Evolutionary conservation across 2,888 invertebrate species (phyloP), one percentile per base, ranked within the genome.

Genomic region (Creontiades dilutus): DNA sequence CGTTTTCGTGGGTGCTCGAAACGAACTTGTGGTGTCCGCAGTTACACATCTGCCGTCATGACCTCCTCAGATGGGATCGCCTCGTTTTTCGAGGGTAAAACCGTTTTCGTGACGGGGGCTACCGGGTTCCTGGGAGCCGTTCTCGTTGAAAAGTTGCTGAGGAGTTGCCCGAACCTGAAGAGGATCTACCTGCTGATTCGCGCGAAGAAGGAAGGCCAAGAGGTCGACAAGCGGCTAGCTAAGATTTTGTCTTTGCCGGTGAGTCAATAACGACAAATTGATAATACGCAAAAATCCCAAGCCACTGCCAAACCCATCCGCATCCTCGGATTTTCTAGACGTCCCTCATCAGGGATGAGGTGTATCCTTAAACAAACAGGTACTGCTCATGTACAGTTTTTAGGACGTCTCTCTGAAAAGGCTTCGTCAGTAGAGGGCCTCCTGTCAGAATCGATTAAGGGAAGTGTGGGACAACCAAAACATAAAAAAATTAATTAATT

Each of bases 21-120:
- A 37, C 37, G 37, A 37, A 37, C 37, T 37, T 37, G 37, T 37
- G 37, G 37, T 37, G 27, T 19, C 68, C 68, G 23, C 68, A 68
- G 68, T 68, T 12, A 12, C 68, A 23, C 68, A 27, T 19, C 68
- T 68, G 19, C 68, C 12, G 23, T 68, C 68, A 68, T 68, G 68
- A 23, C 68, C 13, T 68, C 68, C 23, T 23, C 23, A 23, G 68
- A 78, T 46, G 57, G 85, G 28, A 61, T 92, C 9, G 87, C 91
- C 14, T 91, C 92, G 90, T 92, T 92, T 92, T 93, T 92, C 91
- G 91, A 90, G 27, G 92, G 92, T 19, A 91, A 92, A 75, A 91
- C 92, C 0, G 94, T 99, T 76, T 94, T 99, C 91, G 95, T 99
- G 90, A 98, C 98, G 0, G 99, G 99, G 19, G 97, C 96, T 16